Evolutionary conservation across 1,140 invertebrate genomes (phyloP).

Genomic region (Meloidogyne hapla): DNA sequence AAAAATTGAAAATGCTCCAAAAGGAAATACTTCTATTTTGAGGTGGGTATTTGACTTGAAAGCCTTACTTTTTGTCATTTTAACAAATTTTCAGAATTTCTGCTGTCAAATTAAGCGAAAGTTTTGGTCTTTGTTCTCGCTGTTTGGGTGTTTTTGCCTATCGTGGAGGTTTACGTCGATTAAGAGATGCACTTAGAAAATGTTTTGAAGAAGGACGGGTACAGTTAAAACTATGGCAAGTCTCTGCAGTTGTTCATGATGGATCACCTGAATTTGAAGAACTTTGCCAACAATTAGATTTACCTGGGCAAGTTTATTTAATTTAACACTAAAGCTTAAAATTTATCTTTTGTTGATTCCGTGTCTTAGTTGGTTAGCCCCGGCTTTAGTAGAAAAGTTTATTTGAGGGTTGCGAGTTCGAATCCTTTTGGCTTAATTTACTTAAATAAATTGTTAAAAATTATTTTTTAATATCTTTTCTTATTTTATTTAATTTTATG

Average conservation of each 20-base stretch:
- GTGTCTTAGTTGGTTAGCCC: too few relatives aligned
- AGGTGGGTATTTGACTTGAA: not conserved
- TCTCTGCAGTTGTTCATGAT: constrained; percentile 28
- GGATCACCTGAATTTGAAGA: constrained; percentile 16
- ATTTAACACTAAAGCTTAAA: too few relatives aligned
- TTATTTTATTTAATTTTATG: not conserved
- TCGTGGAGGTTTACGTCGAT: not conserved
- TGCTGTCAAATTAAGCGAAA: constrained; percentile 13
- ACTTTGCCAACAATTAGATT: constrained; percentile 13
- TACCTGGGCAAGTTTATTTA: constrained; percentile 1
- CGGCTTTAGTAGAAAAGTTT: too few relatives aligned
- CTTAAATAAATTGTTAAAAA: too few relatives aligned
- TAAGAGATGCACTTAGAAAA: constrained; percentile 8
- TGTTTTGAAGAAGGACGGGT: constrained; percentile 20
- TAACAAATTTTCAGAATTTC: constrained; percentile 20
- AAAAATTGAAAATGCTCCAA: not conserved
- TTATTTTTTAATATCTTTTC: not conserved
- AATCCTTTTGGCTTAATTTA: too few relatives aligned
- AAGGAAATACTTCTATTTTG: constrained; percentile 9
- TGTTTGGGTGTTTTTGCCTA: constrained; percentile 19
- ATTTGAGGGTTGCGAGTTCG: too few relatives aligned
- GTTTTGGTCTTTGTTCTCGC: constrained; percentile 16
- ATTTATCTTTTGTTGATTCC: too few relatives aligned
- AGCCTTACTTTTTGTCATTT: not conserved
- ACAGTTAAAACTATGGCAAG: constrained; percentile 18